Evolutionary conservation across 2,888 invertebrate genomes (phyloP).

Genomic region (Caenorhabditis sp.): DNA sequence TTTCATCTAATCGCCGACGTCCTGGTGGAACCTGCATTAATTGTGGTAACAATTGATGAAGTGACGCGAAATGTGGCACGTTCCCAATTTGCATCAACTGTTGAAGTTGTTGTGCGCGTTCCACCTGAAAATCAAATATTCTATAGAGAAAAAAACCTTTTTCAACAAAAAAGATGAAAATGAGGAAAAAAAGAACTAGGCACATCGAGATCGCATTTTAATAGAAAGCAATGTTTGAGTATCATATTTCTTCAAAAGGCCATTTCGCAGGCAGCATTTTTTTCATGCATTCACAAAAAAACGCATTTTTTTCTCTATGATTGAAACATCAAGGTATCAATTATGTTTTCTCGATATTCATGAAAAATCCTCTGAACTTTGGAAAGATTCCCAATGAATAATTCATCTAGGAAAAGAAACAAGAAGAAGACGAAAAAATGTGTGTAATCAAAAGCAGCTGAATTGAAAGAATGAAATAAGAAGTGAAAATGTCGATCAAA

Average conservation of each 20-base stretch:
- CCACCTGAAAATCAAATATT: conserved; percentile 20
- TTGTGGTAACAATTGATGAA: conserved; percentile 23
- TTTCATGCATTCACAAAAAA: not conserved
- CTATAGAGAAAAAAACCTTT: not conserved
- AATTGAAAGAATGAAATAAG: conserved; percentile 2
- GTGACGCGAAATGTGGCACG: conserved; percentile 6
- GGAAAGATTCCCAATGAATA: no score
- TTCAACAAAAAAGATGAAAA: conserved; percentile 10
- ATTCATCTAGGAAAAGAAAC: no score
- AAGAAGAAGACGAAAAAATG: no score
- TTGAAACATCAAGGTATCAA: not conserved
- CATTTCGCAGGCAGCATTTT: not conserved
- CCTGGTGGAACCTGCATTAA: conserved; percentile 25
- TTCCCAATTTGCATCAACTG: conserved; percentile 25
- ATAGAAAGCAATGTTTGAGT: not conserved
- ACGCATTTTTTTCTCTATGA: not conserved
- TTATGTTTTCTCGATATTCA: no score
- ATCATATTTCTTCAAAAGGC: conserved; percentile 6
- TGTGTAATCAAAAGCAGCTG: not conserved
- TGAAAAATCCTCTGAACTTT: no score
- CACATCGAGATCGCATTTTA: conserved; percentile 19
- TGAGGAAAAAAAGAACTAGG: conserved; percentile 18
- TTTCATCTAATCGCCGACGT: conserved; percentile 21
- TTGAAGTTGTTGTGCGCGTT: conserved; percentile 36
- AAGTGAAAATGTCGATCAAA: conserved; percentile 2